Evolutionary conservation across 2,113 vertebrate species (phyloP).

Genomic region (Daubentonia madagascariensis): DNA sequence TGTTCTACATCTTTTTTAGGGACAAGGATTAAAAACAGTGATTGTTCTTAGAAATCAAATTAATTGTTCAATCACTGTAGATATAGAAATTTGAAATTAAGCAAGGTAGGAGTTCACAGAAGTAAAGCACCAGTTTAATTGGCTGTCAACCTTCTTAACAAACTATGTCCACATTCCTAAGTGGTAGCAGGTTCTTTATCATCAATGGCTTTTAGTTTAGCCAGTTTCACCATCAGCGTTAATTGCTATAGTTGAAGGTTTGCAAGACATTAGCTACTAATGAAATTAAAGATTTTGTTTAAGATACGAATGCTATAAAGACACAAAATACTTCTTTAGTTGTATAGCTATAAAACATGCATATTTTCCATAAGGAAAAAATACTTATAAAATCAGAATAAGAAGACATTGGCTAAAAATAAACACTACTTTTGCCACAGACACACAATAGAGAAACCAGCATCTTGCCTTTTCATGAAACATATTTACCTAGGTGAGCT

Average conservation of each 20-base stretch:
- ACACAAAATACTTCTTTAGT: background rate
- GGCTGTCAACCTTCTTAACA: background rate
- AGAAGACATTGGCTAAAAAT: background rate
- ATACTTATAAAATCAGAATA: background rate
- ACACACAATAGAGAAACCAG: background rate
- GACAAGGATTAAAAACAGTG: background rate
- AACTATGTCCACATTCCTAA: background rate
- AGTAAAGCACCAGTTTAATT: background rate
- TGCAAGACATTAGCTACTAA: background rate
- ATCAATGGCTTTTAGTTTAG: background rate
- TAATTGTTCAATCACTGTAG: background rate
- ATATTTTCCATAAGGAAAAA: background rate
- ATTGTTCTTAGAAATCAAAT: background rate
- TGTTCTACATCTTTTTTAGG: background rate
- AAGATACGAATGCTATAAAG: background rate
- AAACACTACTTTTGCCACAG: background rate
- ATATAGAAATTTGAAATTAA: slow-evolving; percentile 1
- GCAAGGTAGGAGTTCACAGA: background rate
- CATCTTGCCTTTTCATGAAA: background rate
- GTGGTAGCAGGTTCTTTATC: background rate
- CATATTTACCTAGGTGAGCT: background rate
- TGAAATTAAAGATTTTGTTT: background rate
- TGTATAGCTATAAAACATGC: background rate
- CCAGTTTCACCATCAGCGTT: background rate
- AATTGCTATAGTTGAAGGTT: background rate